phyloP scores from a whole-genome alignment of 2,888 invertebrate genomes.

The Cosmia pyralina region DNA sequence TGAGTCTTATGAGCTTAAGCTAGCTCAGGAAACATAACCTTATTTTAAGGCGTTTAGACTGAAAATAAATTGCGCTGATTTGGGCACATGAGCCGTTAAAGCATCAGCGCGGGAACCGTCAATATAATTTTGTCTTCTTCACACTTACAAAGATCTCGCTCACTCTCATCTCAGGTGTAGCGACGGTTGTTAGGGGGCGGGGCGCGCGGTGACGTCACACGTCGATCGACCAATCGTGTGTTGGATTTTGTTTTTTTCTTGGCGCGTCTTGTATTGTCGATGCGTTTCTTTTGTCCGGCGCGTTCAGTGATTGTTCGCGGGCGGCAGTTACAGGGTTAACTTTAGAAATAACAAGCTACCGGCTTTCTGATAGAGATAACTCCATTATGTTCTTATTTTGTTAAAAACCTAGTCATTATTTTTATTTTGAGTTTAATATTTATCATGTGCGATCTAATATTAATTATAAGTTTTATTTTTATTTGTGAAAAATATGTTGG shows the following conservation, averaged over 20 bases:
- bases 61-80: constrained; percentile 42
- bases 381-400: constrained; percentile 54
- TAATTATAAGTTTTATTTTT: background rate
- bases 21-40: constrained; percentile 57
- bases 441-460: no score
- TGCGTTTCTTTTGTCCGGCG: constrained; percentile 81
- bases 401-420: constrained; percentile 8
- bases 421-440: background rate
- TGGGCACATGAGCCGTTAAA: constrained; percentile 61
- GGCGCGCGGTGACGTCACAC: constrained; percentile 84
- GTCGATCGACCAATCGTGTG: constrained; percentile 80
- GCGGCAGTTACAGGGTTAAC: constrained; percentile 74
- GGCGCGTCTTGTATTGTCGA: constrained; percentile 79
- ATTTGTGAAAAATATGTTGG: background rate
- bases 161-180: constrained; percentile 88
- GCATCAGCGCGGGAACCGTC: constrained; percentile 65
- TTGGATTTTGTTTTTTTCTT: constrained; percentile 81
- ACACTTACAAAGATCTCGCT: constrained; percentile 77
- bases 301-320: constrained; percentile 77
- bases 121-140: constrained; percentile 82
- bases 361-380: constrained; percentile 65
- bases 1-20: constrained; percentile 51
- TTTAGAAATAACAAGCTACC: constrained; percentile 77
- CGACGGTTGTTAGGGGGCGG: constrained; percentile 89
- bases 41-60: accelerated